Percentiles rank a stretch among this genome's conserved stretches.
phyloP scores from a whole-genome alignment of 1,140 invertebrate species.

The Dryas iulia region DNA sequence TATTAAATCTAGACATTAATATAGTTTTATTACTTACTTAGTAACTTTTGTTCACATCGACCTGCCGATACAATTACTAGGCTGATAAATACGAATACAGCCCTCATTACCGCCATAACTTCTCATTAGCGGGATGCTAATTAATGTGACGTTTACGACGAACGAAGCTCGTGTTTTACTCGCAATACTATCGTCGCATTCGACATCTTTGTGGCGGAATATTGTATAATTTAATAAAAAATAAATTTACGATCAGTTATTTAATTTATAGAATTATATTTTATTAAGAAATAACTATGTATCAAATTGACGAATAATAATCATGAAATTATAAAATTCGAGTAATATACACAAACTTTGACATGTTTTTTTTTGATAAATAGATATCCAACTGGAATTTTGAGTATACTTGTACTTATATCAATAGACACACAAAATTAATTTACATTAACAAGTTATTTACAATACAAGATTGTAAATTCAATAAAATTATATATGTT shows the following conservation, averaged over 20 bases:
- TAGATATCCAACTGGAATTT: not conserved
- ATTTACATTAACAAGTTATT: not conserved
- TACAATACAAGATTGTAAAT: not conserved
- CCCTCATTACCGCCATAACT: slow-evolving; percentile 77
- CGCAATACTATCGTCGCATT: slow-evolving; percentile 21
- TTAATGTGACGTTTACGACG: slow-evolving; percentile 75
- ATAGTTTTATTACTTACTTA: no score
- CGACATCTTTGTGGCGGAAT: not conserved
- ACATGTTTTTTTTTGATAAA: no score
- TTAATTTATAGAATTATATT: not conserved
- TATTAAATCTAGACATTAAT: no score
- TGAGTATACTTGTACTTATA: not conserved
- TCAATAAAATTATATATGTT: not conserved
- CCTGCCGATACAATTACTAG: slow-evolving; percentile 5
- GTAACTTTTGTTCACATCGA: not conserved
- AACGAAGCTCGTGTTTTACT: slow-evolving; percentile 57
- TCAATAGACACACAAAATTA: not conserved
- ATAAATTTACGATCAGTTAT: not conserved
- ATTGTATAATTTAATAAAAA: not conserved
- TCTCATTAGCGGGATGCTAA: slow-evolving; percentile 76
- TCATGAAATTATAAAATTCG: no score
- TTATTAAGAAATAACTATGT: no score
- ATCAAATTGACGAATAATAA: no score
- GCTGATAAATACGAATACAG: slow-evolving; percentile 65
- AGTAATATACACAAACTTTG: no score